Base-by-base conservation (phyloP, 2,797 vertebrate genomes). In the Lerista edwardsae region DNA sequence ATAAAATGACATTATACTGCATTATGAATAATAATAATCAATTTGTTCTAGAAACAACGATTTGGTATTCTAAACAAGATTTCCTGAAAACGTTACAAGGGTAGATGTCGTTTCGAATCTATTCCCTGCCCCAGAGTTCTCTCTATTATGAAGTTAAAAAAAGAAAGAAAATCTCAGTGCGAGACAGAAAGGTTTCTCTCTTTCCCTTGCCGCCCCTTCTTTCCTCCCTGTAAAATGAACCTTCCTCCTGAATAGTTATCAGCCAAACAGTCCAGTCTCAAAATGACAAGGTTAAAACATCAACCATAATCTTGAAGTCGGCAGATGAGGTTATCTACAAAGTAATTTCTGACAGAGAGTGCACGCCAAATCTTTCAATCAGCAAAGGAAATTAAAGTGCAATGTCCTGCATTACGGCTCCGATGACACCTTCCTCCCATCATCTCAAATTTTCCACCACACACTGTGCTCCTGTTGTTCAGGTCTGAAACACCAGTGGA, bases 301-400 rank as follows among this genome's bases (percentile, higher is more conserved):
- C 7, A 1, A 34, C 64, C 73, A 82, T 34, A 61, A 61, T 80
- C 36, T 34, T 87, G 65, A 87, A 80, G 25, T 62, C 4, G 83
- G 44, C 31, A 87, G 74, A 90, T 80, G 27, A 27, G 67, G 39
- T 91, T 90, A 89, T 87, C 83, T 86, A 44, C 6, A 62, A 86
- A 77, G 75, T 75, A 84, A 85, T 47, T 84, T 36, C 10, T 25
- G 82, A 15, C 10, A 72, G 41, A 72, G 84, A 21, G 83, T 73
- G 0, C 81, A 25, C 87, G 75, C 9, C n/a, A 90, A 68, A 64
- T 84, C 77, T 86, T 93, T 84, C 68, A 84, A 85, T 91, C 77
- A 79, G 57, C 36, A 76, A 79, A 84, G 61, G 83, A 89, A 86
- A 92, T 51, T 84, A 62, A 86, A 87, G 86, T 81, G 82, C 82